A percentile compares a stretch with the other conserved stretches of the same genome.
These are phyloP conservation scores for Sipha maydis DNA, from an alignment of 2,888 invertebrate genomes.

Conservation along the genomic window DNA sequence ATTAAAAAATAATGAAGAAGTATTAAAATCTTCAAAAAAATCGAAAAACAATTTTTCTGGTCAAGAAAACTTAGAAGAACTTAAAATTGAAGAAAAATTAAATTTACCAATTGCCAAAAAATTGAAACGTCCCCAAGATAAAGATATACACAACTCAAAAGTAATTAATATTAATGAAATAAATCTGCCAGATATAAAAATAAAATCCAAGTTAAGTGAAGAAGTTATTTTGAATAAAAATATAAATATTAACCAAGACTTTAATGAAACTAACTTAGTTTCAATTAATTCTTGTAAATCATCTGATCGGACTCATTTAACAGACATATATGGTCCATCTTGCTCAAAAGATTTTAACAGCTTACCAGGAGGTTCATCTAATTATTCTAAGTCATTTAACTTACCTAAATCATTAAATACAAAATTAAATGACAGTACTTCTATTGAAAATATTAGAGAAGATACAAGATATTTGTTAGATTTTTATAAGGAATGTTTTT, in stretches of 20 bases:
- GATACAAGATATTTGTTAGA: background rate
- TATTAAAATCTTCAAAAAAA: background rate
- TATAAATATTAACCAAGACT: background rate
- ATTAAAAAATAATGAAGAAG: background rate
- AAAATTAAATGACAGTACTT: background rate
- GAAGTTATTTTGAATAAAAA: background rate
- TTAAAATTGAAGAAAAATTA: background rate
- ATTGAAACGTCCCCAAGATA: background rate
- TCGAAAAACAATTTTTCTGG: background rate
- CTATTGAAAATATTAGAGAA: background rate
- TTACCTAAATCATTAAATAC: background rate
- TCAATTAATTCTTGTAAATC: background rate
- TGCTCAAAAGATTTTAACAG: background rate
- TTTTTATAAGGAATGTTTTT: background rate
- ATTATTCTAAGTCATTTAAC: background rate
- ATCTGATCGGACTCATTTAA: background rate
- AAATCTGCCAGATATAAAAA: background rate
- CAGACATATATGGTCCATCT: background rate
- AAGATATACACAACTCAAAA: background rate
- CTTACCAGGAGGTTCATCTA: background rate
- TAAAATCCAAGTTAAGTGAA: too few species aligned
- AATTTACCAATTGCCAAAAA: background rate
- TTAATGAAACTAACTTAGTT: background rate
- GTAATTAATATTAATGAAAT: background rate
- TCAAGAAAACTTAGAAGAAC: background rate